phyloP scores from a whole-genome alignment of 2,797 vertebrate genomes.

The Danio albolineatus region DNA sequence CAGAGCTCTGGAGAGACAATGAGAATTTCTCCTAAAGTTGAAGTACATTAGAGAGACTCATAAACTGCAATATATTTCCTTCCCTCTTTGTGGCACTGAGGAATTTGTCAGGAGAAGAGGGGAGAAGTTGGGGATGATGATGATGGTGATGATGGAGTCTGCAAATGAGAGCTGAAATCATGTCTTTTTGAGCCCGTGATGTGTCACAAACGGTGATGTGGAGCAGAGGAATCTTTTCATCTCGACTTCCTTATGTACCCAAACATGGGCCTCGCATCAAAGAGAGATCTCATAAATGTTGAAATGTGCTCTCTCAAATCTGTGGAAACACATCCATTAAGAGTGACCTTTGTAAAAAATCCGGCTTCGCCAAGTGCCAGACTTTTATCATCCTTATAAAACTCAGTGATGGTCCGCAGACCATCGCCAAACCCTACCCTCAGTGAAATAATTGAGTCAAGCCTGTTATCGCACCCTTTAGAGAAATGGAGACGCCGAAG shows the following conservation, averaged over 20 bases:
- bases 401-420: slow-evolving; percentile 54
- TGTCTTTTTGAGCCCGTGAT: slow-evolving; percentile 38
- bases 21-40: slow-evolving; percentile 49
- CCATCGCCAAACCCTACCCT: slow-evolving; percentile 55
- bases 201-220: slow-evolving; percentile 57
- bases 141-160: slow-evolving; percentile 35
- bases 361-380: slow-evolving; percentile 55
- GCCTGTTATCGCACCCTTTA: slow-evolving; percentile 55
- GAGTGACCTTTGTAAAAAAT: slow-evolving; percentile 67
- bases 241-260: slow-evolving; percentile 54
- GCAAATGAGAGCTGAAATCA: slow-evolving; percentile 46
- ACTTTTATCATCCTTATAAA: slow-evolving; percentile 66
- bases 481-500: slow-evolving; percentile 34
- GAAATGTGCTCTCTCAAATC: slow-evolving; percentile 59
- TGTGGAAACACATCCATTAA: slow-evolving; percentile 65
- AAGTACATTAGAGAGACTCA: slow-evolving; percentile 51
- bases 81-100: slow-evolving; percentile 37
- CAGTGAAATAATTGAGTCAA: slow-evolving; percentile 60
- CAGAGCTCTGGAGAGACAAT: slow-evolving; percentile 52
- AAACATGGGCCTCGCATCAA: slow-evolving; percentile 53
- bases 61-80: slow-evolving; percentile 29
- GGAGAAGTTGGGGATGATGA: slow-evolving; percentile 41
- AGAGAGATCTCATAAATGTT: slow-evolving; percentile 64
- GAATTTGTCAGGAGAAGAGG: slow-evolving; percentile 29
- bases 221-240: slow-evolving; percentile 46